Evolutionary conservation across 2,888 invertebrate species (phyloP), one percentile per base, ranked within the genome.

Genomic region (Troides aeacus): DNA sequence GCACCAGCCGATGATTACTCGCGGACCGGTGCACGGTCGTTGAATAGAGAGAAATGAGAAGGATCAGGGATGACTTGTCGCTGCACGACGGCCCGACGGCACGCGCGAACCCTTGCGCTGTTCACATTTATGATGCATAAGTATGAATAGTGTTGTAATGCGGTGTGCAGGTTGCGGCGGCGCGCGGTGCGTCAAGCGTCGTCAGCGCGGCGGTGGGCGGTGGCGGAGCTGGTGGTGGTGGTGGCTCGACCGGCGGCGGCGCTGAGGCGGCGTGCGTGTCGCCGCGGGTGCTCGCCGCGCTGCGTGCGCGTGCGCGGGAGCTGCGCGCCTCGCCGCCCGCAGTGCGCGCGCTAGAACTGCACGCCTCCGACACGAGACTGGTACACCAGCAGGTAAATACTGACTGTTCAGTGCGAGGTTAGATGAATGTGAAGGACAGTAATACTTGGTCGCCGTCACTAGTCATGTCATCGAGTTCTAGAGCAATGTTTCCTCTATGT

Each of bases 241-340:
- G 56, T 50, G 66, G 64, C 15, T 61, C 65, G 70, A 24, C 36
- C 71, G 69, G 39, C 50, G 66, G 65, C 66, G 73, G 62, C 68
- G 71, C 66, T 69, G 74, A 72, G 70, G 74, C 68, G 68, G 78
- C 76, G 68, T 85, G 87, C 80, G 85, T 96, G 77, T 96, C 97
- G 71, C 96, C 97, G 74, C 94, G 95, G 72, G 94, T 95, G 77
- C 95, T 96, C 64, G 94, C 96, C 53, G 95, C 95, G 60, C 97
- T 98, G 96, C 91, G 97, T 39, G 96, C 97, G 81, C 94, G 98
- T 42, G 97, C 96, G 81, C 95, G 96, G 74, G 98, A 97, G 87
- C 92, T 98, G 77, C 94, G 96, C 68, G 95, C 95, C 79, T 94
- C 96, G 65, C 96, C 97, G 6, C 95, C 96, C 84, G 97, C 96